Evolutionary conservation across 2,888 invertebrate genomes (phyloP).

Genomic region (Eumerus sabulonum): DNA sequence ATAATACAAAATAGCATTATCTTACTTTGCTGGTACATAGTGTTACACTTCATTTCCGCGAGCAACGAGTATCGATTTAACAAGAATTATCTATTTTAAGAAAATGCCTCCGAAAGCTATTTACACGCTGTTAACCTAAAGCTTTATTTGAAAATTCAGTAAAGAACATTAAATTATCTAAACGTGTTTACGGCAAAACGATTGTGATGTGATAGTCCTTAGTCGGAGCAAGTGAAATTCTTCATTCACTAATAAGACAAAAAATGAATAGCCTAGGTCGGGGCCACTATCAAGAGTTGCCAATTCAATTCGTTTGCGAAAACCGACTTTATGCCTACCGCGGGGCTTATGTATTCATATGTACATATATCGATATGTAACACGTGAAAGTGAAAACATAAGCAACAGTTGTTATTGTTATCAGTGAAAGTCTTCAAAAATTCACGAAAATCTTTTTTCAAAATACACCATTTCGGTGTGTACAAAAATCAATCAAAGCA

Average conservation of each 20-base stretch:
- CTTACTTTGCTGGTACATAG: too few relatives aligned
- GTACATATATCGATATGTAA: not conserved
- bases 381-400: conserved; percentile 37
- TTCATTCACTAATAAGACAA: too few relatives aligned
- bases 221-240: too few relatives aligned
- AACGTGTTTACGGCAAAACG: not conserved
- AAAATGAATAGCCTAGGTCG: conserved; percentile 48
- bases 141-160: not conserved
- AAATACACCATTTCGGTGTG: too few relatives aligned
- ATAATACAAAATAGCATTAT: not conserved
- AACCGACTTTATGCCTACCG: too few relatives aligned
- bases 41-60: too few relatives aligned
- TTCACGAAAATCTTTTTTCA: too few relatives aligned
- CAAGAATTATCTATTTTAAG: conserved; percentile 45
- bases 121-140: not conserved
- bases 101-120: not conserved
- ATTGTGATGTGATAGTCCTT: too few relatives aligned
- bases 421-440: conserved; percentile 32
- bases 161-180: not conserved
- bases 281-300: conserved; percentile 25
- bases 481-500: too few relatives aligned
- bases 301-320: conserved; percentile 13
- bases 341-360: too few relatives aligned
- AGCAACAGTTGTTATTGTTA: conserved; percentile 44
- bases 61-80: conserved; percentile 44